phyloP scores from a whole-genome alignment of 2,888 invertebrate genomes.

The Nomada lathburiana region DNA sequence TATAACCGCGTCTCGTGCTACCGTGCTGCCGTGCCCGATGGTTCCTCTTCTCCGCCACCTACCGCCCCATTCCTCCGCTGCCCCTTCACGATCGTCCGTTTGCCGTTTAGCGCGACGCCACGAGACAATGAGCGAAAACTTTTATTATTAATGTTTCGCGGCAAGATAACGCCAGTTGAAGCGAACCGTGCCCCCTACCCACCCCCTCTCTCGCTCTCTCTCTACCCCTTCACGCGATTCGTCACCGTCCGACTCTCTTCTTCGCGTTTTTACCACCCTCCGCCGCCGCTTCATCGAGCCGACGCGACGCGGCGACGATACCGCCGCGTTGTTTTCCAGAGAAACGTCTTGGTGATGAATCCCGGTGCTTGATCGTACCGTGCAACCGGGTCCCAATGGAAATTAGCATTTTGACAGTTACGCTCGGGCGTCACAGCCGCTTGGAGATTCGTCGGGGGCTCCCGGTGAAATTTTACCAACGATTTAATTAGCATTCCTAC shows the following conservation, averaged over 20 bases:
- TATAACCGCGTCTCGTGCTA: slow-evolving; percentile 50
- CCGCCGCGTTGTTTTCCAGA: background rate
- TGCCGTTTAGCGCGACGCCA: slow-evolving; percentile 67
- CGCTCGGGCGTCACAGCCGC: background rate
- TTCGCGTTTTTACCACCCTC: slow-evolving; percentile 24
- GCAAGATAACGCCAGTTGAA: slow-evolving; percentile 68
- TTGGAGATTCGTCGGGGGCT: slow-evolving; percentile 72
- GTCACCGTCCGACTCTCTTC: background rate
- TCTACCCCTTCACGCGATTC: slow-evolving; percentile 14
- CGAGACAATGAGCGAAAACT: slow-evolving; percentile 77
- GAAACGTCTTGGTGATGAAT: background rate
- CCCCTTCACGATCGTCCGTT: slow-evolving; percentile 61
- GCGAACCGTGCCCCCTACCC: slow-evolving; percentile 28
- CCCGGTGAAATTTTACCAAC: slow-evolving; percentile 81
- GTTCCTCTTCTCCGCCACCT: slow-evolving; percentile 27
- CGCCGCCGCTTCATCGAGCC: background rate
- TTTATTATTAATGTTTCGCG: slow-evolving; percentile 77
- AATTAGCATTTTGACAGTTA: slow-evolving; percentile 30
- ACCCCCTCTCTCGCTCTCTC: background rate
- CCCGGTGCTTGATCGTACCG: background rate
- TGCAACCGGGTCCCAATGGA: background rate
- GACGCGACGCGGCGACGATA: background rate
- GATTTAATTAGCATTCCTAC: slow-evolving; percentile 84
- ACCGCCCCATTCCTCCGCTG: background rate
- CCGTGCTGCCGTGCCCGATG: slow-evolving; percentile 32